Conservation (phyloP, 2,113 vertebrate species). For the Alethe diademata region DNA sequence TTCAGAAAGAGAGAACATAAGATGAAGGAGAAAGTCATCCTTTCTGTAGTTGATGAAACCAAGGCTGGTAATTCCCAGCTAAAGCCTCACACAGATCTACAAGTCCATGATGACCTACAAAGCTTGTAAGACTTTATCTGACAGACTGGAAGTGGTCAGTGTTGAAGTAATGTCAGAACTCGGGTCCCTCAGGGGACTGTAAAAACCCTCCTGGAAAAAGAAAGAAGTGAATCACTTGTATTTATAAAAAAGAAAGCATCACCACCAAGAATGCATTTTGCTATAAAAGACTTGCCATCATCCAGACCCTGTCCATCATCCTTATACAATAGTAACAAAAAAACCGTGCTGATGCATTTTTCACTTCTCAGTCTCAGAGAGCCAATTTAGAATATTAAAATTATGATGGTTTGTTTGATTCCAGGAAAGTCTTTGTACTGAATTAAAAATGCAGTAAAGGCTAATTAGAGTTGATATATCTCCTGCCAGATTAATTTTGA, state of each 20-base stretch:
- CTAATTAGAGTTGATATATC: not conserved
- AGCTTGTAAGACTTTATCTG: not conserved
- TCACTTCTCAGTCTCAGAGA: not conserved
- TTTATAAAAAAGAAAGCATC: not conserved
- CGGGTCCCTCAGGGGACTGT: not conserved
- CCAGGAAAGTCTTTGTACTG: not conserved
- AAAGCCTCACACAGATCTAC: not conserved
- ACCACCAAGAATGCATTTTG: not conserved
- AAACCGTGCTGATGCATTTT: not conserved
- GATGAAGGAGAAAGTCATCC: not conserved
- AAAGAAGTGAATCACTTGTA: not conserved
- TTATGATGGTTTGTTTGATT: not conserved
- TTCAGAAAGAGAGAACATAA: not conserved
- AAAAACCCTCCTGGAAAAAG: not conserved
- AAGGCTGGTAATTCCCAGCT: not conserved
- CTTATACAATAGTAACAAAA: not conserved
- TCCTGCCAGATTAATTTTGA: constrained; percentile 32
- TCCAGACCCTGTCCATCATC: not conserved
- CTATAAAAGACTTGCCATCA: not conserved
- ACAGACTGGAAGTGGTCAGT: not conserved
- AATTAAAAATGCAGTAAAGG: constrained; percentile 1
- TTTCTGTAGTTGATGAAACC: not conserved
- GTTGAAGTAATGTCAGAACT: not conserved
- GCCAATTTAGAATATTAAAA: not conserved
- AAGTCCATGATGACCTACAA: not conserved